phyloP scores from a whole-genome alignment of 2,888 invertebrate species.

The Leuctra nigra region DNA sequence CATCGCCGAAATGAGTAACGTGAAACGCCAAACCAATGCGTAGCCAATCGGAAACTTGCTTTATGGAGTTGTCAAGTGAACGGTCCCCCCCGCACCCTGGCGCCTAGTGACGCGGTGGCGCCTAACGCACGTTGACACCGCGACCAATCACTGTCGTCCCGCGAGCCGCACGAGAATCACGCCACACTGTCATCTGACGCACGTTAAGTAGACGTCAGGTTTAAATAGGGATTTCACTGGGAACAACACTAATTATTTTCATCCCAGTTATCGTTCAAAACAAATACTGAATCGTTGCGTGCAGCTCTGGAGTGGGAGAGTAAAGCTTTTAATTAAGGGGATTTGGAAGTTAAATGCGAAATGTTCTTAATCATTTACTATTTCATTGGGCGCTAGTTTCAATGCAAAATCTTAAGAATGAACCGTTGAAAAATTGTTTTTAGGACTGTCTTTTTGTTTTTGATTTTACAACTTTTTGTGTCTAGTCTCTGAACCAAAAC shows the following conservation, averaged over 20 bases:
- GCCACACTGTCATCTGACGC: neutral
- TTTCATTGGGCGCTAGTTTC: no score
- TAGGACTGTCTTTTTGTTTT: no score
- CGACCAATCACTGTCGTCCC: slow-evolving; percentile 27
- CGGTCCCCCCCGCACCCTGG: neutral
- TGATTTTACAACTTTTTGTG: no score
- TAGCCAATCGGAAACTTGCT: slow-evolving; percentile 26
- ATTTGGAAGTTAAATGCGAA: no score
- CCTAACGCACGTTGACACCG: slow-evolving; percentile 21
- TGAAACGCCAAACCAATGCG: slow-evolving; percentile 26
- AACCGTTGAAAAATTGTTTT: no score
- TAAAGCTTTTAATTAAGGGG: no score
- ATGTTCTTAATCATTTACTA: no score
- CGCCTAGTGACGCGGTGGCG: slow-evolving; percentile 12
- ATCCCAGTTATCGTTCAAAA: slow-evolving; percentile 5
- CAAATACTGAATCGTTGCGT: no score
- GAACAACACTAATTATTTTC: slow-evolving; percentile 13
- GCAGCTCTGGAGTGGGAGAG: no score
- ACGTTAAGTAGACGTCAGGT: neutral
- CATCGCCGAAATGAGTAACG: slow-evolving; percentile 26
- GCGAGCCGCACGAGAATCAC: neutral
- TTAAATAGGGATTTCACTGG: neutral
- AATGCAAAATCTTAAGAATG: no score
- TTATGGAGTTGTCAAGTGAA: slow-evolving; percentile 27
- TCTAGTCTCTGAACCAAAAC: no score